Base-by-base conservation (phyloP, 2,113 vertebrate genomes). In the Semicossyphus pulcher region DNA sequence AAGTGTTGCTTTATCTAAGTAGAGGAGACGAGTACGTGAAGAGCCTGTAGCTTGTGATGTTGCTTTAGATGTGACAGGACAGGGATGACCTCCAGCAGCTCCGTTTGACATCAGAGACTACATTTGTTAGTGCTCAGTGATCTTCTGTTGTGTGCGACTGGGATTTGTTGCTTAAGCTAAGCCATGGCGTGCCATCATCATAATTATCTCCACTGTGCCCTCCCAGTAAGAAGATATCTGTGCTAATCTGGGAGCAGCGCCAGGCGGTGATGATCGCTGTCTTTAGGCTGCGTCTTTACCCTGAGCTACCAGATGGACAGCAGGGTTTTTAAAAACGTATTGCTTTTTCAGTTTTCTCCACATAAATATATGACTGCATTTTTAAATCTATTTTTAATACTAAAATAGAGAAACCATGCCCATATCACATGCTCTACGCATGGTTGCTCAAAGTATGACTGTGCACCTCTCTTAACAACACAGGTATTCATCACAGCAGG, bases 41-140 rank as follows among this genome's bases (percentile, higher is more conserved):
- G 34, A 41, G 18, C 41, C 59, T 44, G 52, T 44, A 74, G 23
- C n/a, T 68, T 20, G 36, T 71, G 66, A 29, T 53, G 49, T 66
- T 57, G 57, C 23, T 26, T 32, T 62, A 31, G 49, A n/a, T n/a
- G 41, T 44, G 41, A 44, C 10, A 3, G 18, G 41, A 44, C 41
- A 44, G 45, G 10, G 21, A 7, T 52, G 21, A 12, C 16, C 18
- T 53, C 1, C 0, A 29, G 51, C 37, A 32, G 15, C 29, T n/a
- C 21, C 25, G 6, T 52, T 51, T 29, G 37, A 53, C 28, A 42
- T n/a, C 28, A 21, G 48, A 58, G 18, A 41, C 48, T 51, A 32
- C 58, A 18, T 52, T 44, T 75, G 32, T 63, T 34, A 57, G 56
- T 52, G 29, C 52, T n/a, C 36, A 28, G 10, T 31, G 15, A 56